phyloP scores from a whole-genome alignment of 2,888 invertebrate genomes.

The Philonicus albiceps region DNA sequence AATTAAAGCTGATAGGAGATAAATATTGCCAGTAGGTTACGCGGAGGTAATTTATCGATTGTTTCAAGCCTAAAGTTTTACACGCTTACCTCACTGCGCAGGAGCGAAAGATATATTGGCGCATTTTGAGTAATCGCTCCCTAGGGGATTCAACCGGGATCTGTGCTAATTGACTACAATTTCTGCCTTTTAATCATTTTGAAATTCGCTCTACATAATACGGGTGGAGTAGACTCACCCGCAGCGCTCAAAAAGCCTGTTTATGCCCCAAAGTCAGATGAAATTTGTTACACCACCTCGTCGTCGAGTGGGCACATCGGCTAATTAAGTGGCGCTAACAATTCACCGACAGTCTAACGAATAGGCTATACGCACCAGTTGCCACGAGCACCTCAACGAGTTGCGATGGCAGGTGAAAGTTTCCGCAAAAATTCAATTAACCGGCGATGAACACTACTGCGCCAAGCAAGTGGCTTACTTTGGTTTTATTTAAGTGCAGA shows the following conservation, averaged over 20 bases:
- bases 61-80: not conserved
- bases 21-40: conserved; percentile 18
- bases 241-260: not conserved
- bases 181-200: not conserved
- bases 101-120: not conserved
- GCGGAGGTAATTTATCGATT: not conserved
- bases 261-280: not conserved
- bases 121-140: conserved; percentile 6
- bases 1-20: not conserved
- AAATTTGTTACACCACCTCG: not conserved
- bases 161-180: not conserved
- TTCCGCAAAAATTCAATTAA: not conserved
- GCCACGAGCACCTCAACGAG: not conserved
- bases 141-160: not conserved
- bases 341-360: not conserved
- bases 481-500: not conserved
- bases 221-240: not conserved
- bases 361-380: not conserved
- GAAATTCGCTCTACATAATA: not conserved
- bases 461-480: not conserved
- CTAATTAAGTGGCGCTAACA: not conserved
- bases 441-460: not conserved
- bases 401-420: not conserved
- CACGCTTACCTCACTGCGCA: not conserved
- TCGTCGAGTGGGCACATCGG: not conserved